These are phyloP conservation scores for Potamilus streckersoni DNA, from an alignment of 1,140 invertebrate species.

Conservation along the genomic window DNA sequence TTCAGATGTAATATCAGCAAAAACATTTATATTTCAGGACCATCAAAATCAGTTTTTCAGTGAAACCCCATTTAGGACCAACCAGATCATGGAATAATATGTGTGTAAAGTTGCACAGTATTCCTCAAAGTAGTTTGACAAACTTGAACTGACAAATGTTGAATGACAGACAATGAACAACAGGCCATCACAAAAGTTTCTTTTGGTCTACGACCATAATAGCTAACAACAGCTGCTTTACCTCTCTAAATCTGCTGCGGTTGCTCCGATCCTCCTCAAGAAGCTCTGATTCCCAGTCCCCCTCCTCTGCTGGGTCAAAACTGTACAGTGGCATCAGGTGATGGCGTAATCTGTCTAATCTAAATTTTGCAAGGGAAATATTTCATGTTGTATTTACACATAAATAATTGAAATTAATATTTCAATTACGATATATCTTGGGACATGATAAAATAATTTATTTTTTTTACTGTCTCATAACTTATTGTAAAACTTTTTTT, in stretches of 20 bases:
- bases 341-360: slow-evolving; percentile 74
- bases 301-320: slow-evolving; percentile 76
- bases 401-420: not conserved
- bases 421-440: not conserved
- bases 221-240: too few relatives aligned
- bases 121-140: too few relatives aligned
- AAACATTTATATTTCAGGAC: too few relatives aligned
- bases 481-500: not conserved
- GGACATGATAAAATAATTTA: not conserved
- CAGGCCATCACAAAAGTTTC: too few relatives aligned
- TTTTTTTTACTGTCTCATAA: not conserved
- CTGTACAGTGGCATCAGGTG: slow-evolving; percentile 78
- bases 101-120: too few relatives aligned
- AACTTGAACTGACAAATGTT: too few relatives aligned
- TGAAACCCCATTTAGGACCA: too few relatives aligned
- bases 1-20: too few relatives aligned
- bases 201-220: too few relatives aligned
- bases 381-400: not conserved
- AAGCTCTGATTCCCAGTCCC: slow-evolving; percentile 76
- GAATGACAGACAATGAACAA: too few relatives aligned
- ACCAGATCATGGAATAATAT: too few relatives aligned
- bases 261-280: slow-evolving; percentile 61
- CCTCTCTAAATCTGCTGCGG: not conserved
- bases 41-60: too few relatives aligned
- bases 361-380: slow-evolving; percentile 26